Percentiles rank a stretch among this genome's conserved stretches.
phyloP scores from a whole-genome alignment of 2,888 invertebrate genomes.

The Chloromyia formosa region DNA sequence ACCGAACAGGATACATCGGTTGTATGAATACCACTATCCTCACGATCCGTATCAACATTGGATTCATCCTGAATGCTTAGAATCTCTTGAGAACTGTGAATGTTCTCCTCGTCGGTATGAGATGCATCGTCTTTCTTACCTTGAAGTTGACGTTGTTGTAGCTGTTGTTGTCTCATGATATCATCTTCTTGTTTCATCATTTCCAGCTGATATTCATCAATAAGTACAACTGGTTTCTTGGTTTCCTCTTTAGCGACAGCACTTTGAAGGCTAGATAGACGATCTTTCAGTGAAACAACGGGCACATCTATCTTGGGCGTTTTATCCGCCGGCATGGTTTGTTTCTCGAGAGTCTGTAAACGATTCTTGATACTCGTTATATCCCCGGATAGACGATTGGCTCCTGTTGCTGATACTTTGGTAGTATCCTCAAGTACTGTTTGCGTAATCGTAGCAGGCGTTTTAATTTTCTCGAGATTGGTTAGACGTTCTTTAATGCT shows the following conservation, averaged over 20 bases:
- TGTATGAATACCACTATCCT: conserved; percentile 74
- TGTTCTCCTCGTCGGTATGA: conserved; percentile 45
- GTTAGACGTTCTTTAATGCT: conserved; percentile 78
- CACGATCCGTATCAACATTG: conserved; percentile 71
- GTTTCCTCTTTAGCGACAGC: conserved; percentile 62
- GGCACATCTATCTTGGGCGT: conserved; percentile 55
- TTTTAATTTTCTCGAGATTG: conserved; percentile 70
- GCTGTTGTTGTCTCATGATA: conserved; percentile 44
- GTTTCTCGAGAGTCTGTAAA: conserved; percentile 70
- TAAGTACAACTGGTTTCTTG: conserved; percentile 58
- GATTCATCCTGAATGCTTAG: conserved; percentile 49
- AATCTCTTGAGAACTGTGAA: conserved; percentile 48
- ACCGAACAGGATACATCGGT: conserved; percentile 80
- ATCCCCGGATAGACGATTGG: conserved; percentile 69
- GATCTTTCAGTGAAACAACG: conserved; percentile 62
- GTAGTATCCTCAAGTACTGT: conserved; percentile 56
- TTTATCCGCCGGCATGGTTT: conserved; percentile 58
- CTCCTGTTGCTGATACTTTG: conserved; percentile 62
- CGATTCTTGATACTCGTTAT: conserved; percentile 73
- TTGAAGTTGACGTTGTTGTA: conserved; percentile 46
- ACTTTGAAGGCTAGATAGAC: conserved; percentile 61
- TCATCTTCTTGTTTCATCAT: conserved; percentile 64
- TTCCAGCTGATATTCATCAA: conserved; percentile 66
- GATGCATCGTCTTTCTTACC: conserved; percentile 12
- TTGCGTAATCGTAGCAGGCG: neutral